phyloP scores from a whole-genome alignment of 2,113 vertebrate species.

The Perognathus longimembris region DNA sequence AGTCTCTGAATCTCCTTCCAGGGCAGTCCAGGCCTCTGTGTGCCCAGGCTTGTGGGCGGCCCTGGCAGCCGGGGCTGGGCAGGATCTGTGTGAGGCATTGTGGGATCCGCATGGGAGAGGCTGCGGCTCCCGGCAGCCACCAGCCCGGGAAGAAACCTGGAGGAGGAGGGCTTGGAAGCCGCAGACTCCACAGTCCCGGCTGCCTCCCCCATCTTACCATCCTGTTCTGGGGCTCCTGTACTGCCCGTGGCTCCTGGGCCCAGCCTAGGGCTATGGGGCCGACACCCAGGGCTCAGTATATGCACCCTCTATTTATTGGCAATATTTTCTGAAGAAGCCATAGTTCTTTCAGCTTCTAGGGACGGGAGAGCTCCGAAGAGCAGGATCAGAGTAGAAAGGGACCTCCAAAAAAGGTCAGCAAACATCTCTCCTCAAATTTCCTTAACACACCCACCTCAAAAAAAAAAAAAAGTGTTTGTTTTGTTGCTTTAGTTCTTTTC shows the following conservation, averaged over 20 bases:
- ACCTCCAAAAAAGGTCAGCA: background rate
- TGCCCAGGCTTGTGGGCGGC: background rate
- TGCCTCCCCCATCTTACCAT: background rate
- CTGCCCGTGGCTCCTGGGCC: background rate
- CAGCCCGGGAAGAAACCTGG: background rate
- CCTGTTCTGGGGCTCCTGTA: background rate
- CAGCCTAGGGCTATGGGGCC: background rate
- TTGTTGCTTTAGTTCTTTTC: no score
- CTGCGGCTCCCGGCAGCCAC: background rate
- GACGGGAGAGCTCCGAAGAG: background rate
- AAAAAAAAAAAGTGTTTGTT: background rate
- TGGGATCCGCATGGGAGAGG: background rate
- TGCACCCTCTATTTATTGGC: background rate
- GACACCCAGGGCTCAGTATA: background rate
- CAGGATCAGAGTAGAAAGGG: background rate
- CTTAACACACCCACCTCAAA: background rate
- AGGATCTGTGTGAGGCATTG: conserved; percentile 12
- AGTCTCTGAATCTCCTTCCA: background rate
- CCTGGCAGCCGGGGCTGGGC: background rate
- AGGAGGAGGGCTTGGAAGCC: background rate
- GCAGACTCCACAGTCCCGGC: background rate
- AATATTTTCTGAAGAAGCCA: background rate
- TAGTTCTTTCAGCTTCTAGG: background rate
- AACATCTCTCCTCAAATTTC: background rate
- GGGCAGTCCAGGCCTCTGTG: background rate